Percentiles rank a stretch among this genome's conserved stretches.
phyloP scores from a whole-genome alignment of 1,140 invertebrate genomes.

The Drosophila melanogaster region Release_6_plus_ISO1_MT NC_004354.4:16867501-16868000 shows the following conservation, averaged over 20 bases:
- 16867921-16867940: neutral
- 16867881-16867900: too few species aligned
- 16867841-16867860: neutral
- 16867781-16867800: neutral
- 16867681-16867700: conserved; percentile 65
- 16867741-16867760: neutral
- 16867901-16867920: neutral
- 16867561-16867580: conserved; percentile 48
- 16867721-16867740: conserved; percentile 20
- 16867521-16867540: conserved; percentile 64
- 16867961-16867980: conserved; percentile 4
- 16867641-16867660: conserved; percentile 26
- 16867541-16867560: conserved; percentile 28
- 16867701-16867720: conserved; percentile 61
- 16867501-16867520: conserved; percentile 26
- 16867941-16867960: neutral
- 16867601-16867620: conserved; percentile 43
- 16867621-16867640: conserved; percentile 22
- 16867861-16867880: too few species aligned
- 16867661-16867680: conserved; percentile 43
- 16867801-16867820: neutral
- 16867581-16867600: conserved; percentile 52
- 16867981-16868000: conserved; percentile 61
- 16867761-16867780: neutral
- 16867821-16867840: too few species aligned